A percentile compares a stretch with the other conserved stretches of the same genome.
phyloP scores from a whole-genome alignment of 2,113 vertebrate species.

The Neopipo cinnamomea region DNA sequence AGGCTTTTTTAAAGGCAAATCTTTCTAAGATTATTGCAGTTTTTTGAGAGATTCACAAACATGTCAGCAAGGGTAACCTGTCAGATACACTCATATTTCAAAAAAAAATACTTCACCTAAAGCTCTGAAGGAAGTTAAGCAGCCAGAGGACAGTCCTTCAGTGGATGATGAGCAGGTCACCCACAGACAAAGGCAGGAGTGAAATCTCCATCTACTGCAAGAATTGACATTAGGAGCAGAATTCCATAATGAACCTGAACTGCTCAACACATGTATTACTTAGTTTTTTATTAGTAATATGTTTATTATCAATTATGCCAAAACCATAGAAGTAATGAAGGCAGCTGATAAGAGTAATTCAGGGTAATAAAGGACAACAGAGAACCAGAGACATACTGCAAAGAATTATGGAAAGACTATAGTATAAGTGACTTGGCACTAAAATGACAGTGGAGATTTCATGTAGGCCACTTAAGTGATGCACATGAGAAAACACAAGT shows the following conservation, averaged over 20 bases:
- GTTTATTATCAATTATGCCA: background rate
- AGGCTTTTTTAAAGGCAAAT: background rate
- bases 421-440: background rate
- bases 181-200: background rate
- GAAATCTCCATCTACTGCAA: background rate
- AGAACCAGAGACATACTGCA: background rate
- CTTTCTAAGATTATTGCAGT: background rate
- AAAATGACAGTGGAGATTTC: background rate
- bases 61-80: background rate
- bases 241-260: background rate
- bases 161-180: background rate
- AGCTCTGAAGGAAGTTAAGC: background rate
- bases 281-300: background rate
- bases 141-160: background rate
- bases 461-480: background rate
- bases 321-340: background rate
- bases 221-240: background rate
- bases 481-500: background rate
- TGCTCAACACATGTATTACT: background rate
- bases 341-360: background rate
- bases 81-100: background rate
- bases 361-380: background rate
- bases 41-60: background rate
- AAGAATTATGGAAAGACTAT: background rate
- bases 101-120: background rate